Percentiles rank a stretch among this genome's conserved stretches.
phyloP scores from a whole-genome alignment of 2,888 invertebrate species.

The Drosophila multiciliata region DNA sequence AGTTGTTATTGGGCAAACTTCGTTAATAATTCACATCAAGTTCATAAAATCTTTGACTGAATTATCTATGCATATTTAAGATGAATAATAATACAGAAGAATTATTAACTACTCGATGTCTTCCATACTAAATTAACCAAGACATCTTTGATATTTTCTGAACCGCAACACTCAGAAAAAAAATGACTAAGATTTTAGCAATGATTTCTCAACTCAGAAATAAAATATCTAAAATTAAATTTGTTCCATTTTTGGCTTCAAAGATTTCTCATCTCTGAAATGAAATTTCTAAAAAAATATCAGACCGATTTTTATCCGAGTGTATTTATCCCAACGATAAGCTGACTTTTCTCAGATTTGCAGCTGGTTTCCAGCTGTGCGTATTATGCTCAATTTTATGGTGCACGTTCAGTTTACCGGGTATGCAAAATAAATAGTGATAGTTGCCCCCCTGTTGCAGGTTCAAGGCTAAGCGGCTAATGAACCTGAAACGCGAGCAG shows the following conservation, averaged over 20 bases:
- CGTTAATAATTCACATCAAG: neutral
- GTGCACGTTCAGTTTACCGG: neutral
- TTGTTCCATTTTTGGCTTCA: no score
- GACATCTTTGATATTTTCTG: neutral
- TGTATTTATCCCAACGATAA: neutral
- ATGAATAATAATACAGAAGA: neutral
- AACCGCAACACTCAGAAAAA: neutral
- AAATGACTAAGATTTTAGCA: neutral
- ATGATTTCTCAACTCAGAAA: neutral
- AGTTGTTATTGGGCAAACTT: neutral
- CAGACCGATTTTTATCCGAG: no score
- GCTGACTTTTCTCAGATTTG: neutral
- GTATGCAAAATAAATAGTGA: slow-evolving; percentile 10
- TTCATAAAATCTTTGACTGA: neutral
- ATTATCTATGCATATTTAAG: neutral
- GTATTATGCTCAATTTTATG: neutral
- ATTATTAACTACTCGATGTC: neutral
- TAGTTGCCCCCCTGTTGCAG: slow-evolving; percentile 8
- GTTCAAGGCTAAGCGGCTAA: slow-evolving; percentile 31
- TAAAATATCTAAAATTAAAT: neutral
- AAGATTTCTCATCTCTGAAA: no score
- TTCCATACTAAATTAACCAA: neutral
- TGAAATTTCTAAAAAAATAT: no score
- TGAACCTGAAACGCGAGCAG: slow-evolving; percentile 19
- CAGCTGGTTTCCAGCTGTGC: neutral